Evolutionary conservation across 1,140 invertebrate species (phyloP).

Genomic region (Copidosoma floridanum): DNA sequence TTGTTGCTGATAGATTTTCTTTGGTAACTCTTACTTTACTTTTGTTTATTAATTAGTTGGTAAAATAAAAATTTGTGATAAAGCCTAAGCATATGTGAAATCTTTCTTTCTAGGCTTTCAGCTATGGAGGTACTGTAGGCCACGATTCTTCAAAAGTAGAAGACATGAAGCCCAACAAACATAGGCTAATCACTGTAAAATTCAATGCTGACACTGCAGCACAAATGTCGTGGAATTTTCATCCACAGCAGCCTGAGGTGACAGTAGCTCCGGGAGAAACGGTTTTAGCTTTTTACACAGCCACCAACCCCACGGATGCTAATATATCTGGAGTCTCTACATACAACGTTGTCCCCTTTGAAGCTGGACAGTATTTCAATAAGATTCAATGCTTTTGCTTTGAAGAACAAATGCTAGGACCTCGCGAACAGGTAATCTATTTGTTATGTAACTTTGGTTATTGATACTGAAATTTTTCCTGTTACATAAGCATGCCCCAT

Average conservation of each 20-base stretch:
- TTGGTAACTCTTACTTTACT: too few species aligned
- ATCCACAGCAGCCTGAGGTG: conserved; percentile 88
- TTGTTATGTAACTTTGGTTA: neutral
- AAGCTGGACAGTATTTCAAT: conserved; percentile 98
- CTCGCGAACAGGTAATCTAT: conserved; percentile 84
- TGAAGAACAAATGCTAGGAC: conserved; percentile 97
- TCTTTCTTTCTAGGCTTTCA: conserved; percentile 65
- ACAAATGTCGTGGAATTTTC: conserved; percentile 95
- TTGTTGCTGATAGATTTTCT: too few species aligned
- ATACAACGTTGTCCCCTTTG: conserved; percentile 96
- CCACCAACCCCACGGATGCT: conserved; percentile 86
- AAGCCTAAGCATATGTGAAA: too few species aligned
- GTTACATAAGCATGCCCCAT: neutral
- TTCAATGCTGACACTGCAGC: conserved; percentile 93
- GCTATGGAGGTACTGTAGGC: conserved; percentile 82
- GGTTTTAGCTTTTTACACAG: conserved; percentile 96
- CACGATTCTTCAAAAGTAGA: conserved; percentile 73
- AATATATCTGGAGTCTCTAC: conserved; percentile 93
- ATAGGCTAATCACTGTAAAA: conserved; percentile 75
- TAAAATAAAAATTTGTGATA: too few species aligned
- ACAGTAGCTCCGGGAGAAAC: conserved; percentile 94
- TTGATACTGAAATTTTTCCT: neutral
- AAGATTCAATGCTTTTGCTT: conserved; percentile 99
- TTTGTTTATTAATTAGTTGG: too few species aligned
- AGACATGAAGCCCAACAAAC: conserved; percentile 70